These are phyloP conservation scores for Oreochromis aureus DNA, from an alignment of 2,113 vertebrate genomes.

Conservation along the genomic window DNA sequence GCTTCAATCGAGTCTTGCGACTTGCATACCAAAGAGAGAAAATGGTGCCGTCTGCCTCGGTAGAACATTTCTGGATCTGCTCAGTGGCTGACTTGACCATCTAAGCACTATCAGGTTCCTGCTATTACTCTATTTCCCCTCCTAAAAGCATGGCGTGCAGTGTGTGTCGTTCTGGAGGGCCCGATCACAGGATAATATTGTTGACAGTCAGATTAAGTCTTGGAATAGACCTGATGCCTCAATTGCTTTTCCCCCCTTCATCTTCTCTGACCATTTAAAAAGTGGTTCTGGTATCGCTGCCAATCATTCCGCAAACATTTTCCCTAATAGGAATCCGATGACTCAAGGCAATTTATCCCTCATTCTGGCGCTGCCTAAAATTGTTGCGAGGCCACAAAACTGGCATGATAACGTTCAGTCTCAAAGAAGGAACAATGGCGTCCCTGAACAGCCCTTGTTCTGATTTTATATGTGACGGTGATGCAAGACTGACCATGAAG, in stretches of 20 bases:
- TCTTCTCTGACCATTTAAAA: constrained; percentile 45
- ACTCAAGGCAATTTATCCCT: constrained; percentile 42
- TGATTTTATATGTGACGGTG: not conserved
- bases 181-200: constrained; percentile 32
- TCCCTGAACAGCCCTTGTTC: constrained; percentile 4
- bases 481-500: not conserved
- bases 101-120: constrained; percentile 44
- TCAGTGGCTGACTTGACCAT: constrained; percentile 6
- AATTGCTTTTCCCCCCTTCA: constrained; percentile 36
- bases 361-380: constrained; percentile 29
- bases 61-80: constrained; percentile 21
- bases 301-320: constrained; percentile 57
- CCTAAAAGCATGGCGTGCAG: constrained; percentile 5
- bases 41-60: not conserved
- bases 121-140: constrained; percentile 7
- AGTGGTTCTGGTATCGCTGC: constrained; percentile 49
- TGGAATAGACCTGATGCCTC: constrained; percentile 42
- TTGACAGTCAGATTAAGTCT: constrained; percentile 55
- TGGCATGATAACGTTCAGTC: constrained; percentile 21
- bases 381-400: constrained; percentile 24
- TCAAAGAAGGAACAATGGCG: not conserved
- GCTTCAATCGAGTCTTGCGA: not conserved
- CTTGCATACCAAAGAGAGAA: not conserved
- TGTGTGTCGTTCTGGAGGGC: not conserved
- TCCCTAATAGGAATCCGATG: constrained; percentile 52